These are phyloP conservation scores for Notolabrus celidotus DNA, from an alignment of 2,797 vertebrate species.

Conservation along the genomic window DNA sequence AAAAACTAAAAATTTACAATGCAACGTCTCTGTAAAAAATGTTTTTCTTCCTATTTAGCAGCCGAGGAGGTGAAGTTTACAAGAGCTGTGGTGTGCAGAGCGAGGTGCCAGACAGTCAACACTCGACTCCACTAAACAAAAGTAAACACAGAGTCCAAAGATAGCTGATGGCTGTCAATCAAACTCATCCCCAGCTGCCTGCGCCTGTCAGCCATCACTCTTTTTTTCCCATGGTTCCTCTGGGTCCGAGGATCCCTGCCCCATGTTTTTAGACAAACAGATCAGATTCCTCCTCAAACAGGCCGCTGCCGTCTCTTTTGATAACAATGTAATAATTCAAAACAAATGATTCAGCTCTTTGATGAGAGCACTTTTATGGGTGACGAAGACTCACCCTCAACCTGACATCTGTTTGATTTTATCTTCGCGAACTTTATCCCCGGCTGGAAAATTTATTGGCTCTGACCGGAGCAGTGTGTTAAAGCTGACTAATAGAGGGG, in stretches of 20 bases:
- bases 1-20: conserved; percentile 14
- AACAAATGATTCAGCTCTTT: conserved; percentile 99
- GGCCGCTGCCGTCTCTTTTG: conserved; percentile 93
- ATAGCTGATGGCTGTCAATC: conserved; percentile 93
- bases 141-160: conserved; percentile 70
- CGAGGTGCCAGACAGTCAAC: conserved; percentile 62
- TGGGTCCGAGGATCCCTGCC: conserved; percentile 84
- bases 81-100: conserved; percentile 15
- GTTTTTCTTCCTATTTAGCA: conserved; percentile 15
- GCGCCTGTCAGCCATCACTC: conserved; percentile 84
- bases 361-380: conserved; percentile 99
- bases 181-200: conserved; percentile 84
- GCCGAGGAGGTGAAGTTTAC: conserved; percentile 26
- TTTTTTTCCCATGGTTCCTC: conserved; percentile 92
- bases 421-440: conserved; percentile 99
- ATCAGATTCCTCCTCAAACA: conserved; percentile 99
- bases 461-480: conserved; percentile 94
- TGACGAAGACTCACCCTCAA: conserved; percentile 93
- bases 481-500: conserved; percentile 91
- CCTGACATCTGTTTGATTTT: conserved; percentile 99
- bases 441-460: conserved; percentile 96
- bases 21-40: conserved; percentile 21
- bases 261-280: conserved; percentile 99
- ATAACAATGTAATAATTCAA: conserved; percentile 99
- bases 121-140: conserved; percentile 58